Conservation (phyloP, 2,797 vertebrate species). For the Margarornis squamiger region DNA sequence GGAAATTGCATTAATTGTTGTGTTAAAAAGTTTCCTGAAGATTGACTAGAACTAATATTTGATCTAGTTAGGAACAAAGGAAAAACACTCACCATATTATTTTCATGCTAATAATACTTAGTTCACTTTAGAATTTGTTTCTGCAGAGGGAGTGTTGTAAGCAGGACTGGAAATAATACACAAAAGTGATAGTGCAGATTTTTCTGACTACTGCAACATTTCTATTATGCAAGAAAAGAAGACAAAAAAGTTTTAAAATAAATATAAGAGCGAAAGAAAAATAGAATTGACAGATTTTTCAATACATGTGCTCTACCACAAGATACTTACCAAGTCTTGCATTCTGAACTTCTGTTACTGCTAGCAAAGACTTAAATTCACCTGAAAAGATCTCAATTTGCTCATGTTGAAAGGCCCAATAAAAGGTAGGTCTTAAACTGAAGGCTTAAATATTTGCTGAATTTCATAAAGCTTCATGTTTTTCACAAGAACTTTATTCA, state of each 20-base stretch:
- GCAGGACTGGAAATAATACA: neutral
- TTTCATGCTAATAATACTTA: neutral
- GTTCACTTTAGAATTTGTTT: neutral
- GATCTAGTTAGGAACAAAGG: neutral
- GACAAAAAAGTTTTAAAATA: neutral
- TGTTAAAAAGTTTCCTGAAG: neutral
- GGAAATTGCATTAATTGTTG: neutral
- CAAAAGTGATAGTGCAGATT: neutral
- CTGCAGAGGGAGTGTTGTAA: neutral
- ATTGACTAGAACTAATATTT: neutral
- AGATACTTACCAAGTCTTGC: neutral
- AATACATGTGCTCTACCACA: neutral
- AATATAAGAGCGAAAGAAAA: neutral
- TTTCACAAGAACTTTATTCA: neutral
- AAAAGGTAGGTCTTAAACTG: neutral
- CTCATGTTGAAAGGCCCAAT: neutral
- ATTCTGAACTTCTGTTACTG: neutral
- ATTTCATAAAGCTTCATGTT: neutral
- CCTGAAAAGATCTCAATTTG: neutral
- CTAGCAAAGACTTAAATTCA: neutral
- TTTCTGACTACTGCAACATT: neutral
- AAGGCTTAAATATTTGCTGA: neutral
- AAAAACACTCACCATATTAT: neutral
- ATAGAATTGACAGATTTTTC: neutral
- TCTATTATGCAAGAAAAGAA: neutral